Evolutionary conservation across 1,140 invertebrate genomes (phyloP).

Genomic region (Probaryconus sp.): DNA sequence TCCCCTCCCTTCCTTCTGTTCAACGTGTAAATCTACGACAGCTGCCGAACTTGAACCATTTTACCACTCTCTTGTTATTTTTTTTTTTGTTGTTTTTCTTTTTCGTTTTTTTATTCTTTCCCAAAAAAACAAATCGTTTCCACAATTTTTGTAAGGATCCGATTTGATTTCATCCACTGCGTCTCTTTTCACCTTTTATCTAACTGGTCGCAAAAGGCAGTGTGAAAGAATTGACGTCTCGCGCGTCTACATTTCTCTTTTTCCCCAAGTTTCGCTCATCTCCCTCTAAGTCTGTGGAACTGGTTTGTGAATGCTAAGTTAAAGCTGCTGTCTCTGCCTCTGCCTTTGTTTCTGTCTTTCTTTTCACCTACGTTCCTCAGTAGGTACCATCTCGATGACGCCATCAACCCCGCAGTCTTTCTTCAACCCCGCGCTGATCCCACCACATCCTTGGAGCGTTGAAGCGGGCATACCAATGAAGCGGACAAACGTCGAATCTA

Average conservation of each 20-base stretch:
- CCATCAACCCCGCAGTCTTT: constrained; percentile 8
- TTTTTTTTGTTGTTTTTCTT: not conserved
- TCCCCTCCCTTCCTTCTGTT: constrained; percentile 55
- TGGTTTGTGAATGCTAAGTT: constrained; percentile 74
- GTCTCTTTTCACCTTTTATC: constrained; percentile 59
- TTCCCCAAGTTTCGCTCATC: constrained; percentile 9
- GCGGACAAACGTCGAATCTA: constrained; percentile 21
- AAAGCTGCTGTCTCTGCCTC: constrained; percentile 71
- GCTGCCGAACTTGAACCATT: constrained; percentile 66
- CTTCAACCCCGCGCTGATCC: constrained; percentile 13
- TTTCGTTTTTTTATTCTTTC: constrained; percentile 15
- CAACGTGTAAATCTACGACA: constrained; percentile 77
- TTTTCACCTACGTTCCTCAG: constrained; percentile 7
- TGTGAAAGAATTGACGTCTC: constrained; percentile 28
- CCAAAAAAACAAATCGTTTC: too few species aligned
- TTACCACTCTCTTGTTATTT: constrained; percentile 58
- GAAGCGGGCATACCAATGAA: constrained; percentile 71
- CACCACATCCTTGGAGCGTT: constrained; percentile 51
- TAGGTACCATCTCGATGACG: constrained; percentile 23
- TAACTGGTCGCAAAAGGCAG: constrained; percentile 61
- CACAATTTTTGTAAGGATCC: too few species aligned
- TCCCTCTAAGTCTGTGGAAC: constrained; percentile 45
- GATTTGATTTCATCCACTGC: too few species aligned
- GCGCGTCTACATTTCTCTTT: constrained; percentile 34
- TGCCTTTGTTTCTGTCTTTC: constrained; percentile 26